Percentiles rank a stretch among this genome's conserved stretches.
Evolutionary conservation across 1,140 invertebrate genomes (phyloP).

Genomic region (Drosophila varians): DNA sequence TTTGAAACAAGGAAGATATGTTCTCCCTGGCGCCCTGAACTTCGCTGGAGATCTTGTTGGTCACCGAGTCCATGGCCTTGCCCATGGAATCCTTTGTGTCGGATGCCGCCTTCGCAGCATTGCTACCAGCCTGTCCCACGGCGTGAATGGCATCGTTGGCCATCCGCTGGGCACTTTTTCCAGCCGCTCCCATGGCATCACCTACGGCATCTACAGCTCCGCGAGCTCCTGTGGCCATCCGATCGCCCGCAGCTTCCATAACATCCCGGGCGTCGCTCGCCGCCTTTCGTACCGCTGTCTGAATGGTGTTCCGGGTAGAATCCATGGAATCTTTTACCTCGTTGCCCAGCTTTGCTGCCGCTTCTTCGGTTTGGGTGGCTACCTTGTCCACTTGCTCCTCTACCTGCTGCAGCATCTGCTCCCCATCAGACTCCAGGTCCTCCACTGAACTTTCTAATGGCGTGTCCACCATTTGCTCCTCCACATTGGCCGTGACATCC

Average conservation of each 20-base stretch:
- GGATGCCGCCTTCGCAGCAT: constrained; percentile 53
- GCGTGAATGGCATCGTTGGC: constrained; percentile 57
- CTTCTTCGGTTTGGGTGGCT: constrained; percentile 21
- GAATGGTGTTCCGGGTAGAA: constrained; percentile 41
- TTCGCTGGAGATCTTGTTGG: constrained; percentile 68
- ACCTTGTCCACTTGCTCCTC: constrained; percentile 58
- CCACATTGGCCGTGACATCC: constrained; percentile 77
- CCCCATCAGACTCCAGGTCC: constrained; percentile 61
- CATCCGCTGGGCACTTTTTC: constrained; percentile 45
- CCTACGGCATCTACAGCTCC: constrained; percentile 63
- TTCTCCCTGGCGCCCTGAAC: constrained; percentile 73
- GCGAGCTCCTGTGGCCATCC: constrained; percentile 61
- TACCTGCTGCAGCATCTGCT: constrained; percentile 52
- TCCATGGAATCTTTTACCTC: constrained; percentile 41
- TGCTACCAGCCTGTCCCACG: constrained; percentile 59
- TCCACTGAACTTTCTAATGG: constrained; percentile 49
- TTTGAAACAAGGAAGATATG: constrained; percentile 71
- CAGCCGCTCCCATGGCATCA: constrained; percentile 54
- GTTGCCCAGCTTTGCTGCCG: constrained; percentile 13
- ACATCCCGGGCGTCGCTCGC: constrained; percentile 64
- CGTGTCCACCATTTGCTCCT: constrained; percentile 65
- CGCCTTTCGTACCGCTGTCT: constrained; percentile 53
- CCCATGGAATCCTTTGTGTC: constrained; percentile 70
- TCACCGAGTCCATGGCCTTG: constrained; percentile 65
- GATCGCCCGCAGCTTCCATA: constrained; percentile 66